phyloP scores from a whole-genome alignment of 2,888 invertebrate species.

The Macrophya annulata region DNA sequence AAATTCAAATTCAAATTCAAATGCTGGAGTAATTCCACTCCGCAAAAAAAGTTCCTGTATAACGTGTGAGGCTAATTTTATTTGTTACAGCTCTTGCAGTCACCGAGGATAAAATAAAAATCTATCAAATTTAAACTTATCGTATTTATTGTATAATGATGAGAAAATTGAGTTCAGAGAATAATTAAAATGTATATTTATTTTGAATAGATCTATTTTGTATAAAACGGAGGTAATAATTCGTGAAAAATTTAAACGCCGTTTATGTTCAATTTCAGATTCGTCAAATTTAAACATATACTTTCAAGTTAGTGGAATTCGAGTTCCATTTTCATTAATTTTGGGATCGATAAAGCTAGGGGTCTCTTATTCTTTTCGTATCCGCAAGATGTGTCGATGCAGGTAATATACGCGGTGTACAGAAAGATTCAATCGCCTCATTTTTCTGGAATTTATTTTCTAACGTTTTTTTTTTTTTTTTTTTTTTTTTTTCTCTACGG shows the following conservation, averaged over 20 bases:
- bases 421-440: not conserved
- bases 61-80: not conserved
- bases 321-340: not conserved
- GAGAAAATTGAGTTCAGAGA: not conserved
- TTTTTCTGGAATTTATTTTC: not conserved
- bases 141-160: not conserved
- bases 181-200: not conserved
- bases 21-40: not conserved
- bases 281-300: not conserved
- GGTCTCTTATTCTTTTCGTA: not conserved
- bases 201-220: not conserved
- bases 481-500: not conserved
- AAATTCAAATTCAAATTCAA: not conserved
- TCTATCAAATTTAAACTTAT: slow-evolving; percentile 9
- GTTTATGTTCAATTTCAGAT: not conserved
- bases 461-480: not conserved
- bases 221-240: too few relatives aligned
- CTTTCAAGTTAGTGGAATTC: not conserved
- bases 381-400: not conserved
- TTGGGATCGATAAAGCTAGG: not conserved
- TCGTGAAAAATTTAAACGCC: not conserved
- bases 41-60: not conserved
- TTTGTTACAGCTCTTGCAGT: not conserved
- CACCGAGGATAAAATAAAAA: not conserved
- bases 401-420: not conserved